These are phyloP conservation scores for Gadopsis bispinosus DNA, from an alignment of 2,797 vertebrate genomes.

Conservation along the genomic window DNA sequence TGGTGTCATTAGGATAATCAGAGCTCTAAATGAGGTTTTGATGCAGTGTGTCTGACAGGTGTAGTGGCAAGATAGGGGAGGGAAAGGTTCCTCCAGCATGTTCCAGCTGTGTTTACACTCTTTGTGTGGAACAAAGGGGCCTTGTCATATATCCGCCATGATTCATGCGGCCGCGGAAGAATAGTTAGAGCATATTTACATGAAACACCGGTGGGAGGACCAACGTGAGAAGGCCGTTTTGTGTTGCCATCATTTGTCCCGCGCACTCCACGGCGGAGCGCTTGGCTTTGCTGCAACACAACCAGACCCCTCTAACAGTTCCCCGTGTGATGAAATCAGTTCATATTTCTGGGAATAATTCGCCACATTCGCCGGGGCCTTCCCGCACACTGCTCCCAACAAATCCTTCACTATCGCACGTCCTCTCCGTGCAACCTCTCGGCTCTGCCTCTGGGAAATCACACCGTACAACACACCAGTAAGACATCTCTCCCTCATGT, in stretches of 20 bases:
- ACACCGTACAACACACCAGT: conserved; percentile 49
- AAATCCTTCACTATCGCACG: conserved; percentile 45
- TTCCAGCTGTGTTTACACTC: conserved; percentile 87
- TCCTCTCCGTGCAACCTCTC: conserved; percentile 50
- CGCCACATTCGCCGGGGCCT: conserved; percentile 25
- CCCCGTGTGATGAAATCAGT: conserved; percentile 61
- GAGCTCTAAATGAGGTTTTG: conserved; percentile 81
- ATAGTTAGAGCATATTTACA: conserved; percentile 86
- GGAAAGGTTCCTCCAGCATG: conserved; percentile 71
- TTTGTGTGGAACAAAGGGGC: conserved; percentile 83
- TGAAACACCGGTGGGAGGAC: conserved; percentile 71
- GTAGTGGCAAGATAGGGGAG: conserved; percentile 83
- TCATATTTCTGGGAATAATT: conserved; percentile 66
- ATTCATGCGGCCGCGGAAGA: conserved; percentile 83
- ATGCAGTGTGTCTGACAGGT: conserved; percentile 85
- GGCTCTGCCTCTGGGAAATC: conserved; percentile 54
- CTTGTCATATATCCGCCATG: conserved; percentile 83
- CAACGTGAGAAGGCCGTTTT: conserved; percentile 47
- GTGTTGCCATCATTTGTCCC: conserved; percentile 67
- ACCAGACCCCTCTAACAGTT: conserved; percentile 41
- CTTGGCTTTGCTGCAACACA: conserved; percentile 47
- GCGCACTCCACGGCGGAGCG: conserved; percentile 33
- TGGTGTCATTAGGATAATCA: conserved; percentile 83
- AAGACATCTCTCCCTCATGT: conserved; percentile 51
- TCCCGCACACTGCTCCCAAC: conserved; percentile 38